Evolutionary conservation across 2,113 vertebrate genomes (phyloP).

Genomic region (Pseudorhombus dupliciocellatus): DNA sequence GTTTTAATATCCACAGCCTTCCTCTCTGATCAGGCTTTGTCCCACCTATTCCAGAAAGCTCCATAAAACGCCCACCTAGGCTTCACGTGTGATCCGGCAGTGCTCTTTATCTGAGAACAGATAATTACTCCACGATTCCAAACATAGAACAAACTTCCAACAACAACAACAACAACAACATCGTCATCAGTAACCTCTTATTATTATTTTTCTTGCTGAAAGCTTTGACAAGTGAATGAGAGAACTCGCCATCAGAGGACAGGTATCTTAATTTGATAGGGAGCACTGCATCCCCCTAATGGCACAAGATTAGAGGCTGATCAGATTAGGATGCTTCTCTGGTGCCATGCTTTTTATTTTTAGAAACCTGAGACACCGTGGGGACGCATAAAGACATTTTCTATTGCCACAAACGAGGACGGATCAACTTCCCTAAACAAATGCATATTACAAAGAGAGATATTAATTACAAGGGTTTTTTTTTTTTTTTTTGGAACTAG

Average conservation of each 20-base stretch:
- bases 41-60: conserved; percentile 45
- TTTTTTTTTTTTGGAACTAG: conserved; percentile 2
- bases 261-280: conserved; percentile 75
- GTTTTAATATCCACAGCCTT: conserved; percentile 53
- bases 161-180: neutral
- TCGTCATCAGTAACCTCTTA: neutral
- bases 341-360: conserved; percentile 77
- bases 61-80: conserved; percentile 54
- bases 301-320: conserved; percentile 75
- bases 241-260: conserved; percentile 42
- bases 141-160: conserved; percentile 22
- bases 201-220: conserved; percentile 27
- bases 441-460: neutral
- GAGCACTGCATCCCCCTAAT: conserved; percentile 69
- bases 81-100: conserved; percentile 34
- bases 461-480: conserved; percentile 6
- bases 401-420: conserved; percentile 35
- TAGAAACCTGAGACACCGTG: conserved; percentile 69
- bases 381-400: conserved; percentile 49
- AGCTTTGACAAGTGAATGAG: conserved; percentile 17
- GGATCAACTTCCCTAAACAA: conserved; percentile 26
- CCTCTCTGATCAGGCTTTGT: conserved; percentile 53
- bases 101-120: conserved; percentile 29
- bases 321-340: conserved; percentile 73
- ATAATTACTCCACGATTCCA: conserved; percentile 30